Conservation (phyloP, 2,888 invertebrate genomes). For the Apamea epomidion region DNA sequence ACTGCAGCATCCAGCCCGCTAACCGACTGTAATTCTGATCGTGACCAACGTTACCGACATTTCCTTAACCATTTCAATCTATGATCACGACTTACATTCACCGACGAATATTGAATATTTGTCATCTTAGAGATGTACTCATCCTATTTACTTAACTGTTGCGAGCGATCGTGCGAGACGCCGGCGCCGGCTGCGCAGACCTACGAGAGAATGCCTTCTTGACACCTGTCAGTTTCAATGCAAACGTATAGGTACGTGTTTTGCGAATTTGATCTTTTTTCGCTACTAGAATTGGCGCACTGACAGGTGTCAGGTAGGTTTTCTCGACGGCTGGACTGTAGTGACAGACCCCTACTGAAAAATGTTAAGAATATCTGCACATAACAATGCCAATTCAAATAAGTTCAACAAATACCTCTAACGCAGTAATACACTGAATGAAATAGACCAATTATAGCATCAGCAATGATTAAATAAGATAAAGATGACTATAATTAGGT, state of each 20-base stretch:
- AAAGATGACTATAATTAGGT: not conserved
- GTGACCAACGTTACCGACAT: slow-evolving; percentile 13
- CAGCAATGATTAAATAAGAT: not conserved
- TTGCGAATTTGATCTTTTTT: not conserved
- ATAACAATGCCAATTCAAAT: not conserved
- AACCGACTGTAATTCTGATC: not conserved
- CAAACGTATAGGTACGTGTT: not conserved
- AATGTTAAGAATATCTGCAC: not conserved
- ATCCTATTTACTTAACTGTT: slow-evolving; percentile 24
- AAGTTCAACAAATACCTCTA: not conserved
- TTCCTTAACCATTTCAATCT: slow-evolving; percentile 8
- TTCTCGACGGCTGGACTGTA: too few species aligned
- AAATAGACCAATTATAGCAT: not conserved
- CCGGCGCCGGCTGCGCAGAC: not conserved
- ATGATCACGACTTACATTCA: slow-evolving; percentile 38
- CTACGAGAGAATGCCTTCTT: slow-evolving; percentile 12
- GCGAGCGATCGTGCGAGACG: slow-evolving; percentile 40
- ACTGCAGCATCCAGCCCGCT: not conserved
- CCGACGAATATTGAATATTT: slow-evolving; percentile 55
- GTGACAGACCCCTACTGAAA: not conserved
- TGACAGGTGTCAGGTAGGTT: too few species aligned
- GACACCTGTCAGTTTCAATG: not conserved
- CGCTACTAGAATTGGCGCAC: not conserved
- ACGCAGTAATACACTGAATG: not conserved
- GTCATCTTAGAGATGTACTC: slow-evolving; percentile 67